phyloP scores from a whole-genome alignment of 2,797 vertebrate species.

The Pterois miles region DNA sequence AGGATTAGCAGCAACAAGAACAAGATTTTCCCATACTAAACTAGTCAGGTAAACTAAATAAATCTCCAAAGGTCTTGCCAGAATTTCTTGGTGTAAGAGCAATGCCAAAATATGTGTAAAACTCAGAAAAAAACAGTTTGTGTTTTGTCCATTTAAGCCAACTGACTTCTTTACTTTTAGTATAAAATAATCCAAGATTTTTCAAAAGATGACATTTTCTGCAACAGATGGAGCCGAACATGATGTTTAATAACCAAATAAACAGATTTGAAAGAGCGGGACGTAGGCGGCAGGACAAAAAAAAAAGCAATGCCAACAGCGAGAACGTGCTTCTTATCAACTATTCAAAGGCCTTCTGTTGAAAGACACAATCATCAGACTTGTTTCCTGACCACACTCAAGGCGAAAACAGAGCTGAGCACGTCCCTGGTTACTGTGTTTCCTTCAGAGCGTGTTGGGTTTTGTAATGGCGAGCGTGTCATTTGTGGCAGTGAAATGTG shows the following conservation, averaged over 20 bases:
- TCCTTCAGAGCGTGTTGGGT: not conserved
- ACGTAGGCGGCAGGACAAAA: constrained; percentile 22
- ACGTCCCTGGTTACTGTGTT: not conserved
- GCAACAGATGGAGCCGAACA: constrained; percentile 32
- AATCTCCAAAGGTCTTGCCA: too few relatives aligned
- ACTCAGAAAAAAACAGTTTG: too few relatives aligned
- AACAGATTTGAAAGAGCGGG: constrained; percentile 25
- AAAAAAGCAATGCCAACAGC: constrained; percentile 29
- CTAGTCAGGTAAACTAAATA: too few relatives aligned
- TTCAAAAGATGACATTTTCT: constrained; percentile 15
- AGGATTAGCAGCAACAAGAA: too few relatives aligned
- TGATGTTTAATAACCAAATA: constrained; percentile 37
- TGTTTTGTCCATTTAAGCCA: not conserved
- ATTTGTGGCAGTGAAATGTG: constrained; percentile 23
- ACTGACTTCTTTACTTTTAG: not conserved
- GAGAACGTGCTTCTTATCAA: constrained; percentile 13
- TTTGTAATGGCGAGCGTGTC: constrained; percentile 30
- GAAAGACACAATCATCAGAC: constrained; percentile 10
- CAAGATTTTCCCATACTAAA: too few relatives aligned
- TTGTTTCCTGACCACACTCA: constrained; percentile 10
- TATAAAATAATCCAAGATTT: not conserved
- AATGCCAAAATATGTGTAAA: too few relatives aligned
- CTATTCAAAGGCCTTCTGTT: constrained; percentile 34
- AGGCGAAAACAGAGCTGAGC: not conserved
- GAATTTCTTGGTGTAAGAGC: too few relatives aligned